phyloP scores from a whole-genome alignment of 2,888 invertebrate species.

The Aleiodes alternator region DNA sequence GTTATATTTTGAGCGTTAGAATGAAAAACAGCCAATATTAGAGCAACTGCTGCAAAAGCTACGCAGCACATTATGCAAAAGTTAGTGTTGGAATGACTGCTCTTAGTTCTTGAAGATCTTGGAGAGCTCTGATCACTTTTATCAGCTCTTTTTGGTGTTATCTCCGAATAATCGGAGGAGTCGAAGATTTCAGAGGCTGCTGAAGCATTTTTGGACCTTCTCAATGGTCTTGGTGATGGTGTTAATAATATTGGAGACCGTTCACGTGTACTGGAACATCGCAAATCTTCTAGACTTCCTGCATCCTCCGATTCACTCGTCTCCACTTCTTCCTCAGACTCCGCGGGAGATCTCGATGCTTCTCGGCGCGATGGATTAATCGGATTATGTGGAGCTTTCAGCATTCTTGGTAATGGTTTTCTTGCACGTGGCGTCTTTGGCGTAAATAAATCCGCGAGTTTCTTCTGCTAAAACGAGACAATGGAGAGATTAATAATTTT shows the following conservation, averaged over 20 bases:
- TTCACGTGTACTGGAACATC: neutral
- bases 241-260: neutral
- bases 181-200: too few relatives aligned
- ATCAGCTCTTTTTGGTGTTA: neutral
- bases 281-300: neutral
- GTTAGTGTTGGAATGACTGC: neutral
- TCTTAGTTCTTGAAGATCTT: neutral
- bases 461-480: neutral
- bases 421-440: slow-evolving; percentile 38
- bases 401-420: slow-evolving; percentile 40
- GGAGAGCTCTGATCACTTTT: neutral
- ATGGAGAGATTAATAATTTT: neutral
- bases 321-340: neutral
- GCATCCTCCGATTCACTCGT: neutral
- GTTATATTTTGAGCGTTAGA: neutral
- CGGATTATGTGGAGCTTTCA: neutral
- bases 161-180: neutral
- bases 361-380: neutral
- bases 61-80: neutral
- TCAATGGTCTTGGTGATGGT: too few relatives aligned
- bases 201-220: too few relatives aligned
- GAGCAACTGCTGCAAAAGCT: neutral
- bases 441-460: neutral
- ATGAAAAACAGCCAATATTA: neutral
- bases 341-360: neutral